Conservation (phyloP, 2,888 invertebrate genomes). For the Ischnus inquisitorius region DNA sequence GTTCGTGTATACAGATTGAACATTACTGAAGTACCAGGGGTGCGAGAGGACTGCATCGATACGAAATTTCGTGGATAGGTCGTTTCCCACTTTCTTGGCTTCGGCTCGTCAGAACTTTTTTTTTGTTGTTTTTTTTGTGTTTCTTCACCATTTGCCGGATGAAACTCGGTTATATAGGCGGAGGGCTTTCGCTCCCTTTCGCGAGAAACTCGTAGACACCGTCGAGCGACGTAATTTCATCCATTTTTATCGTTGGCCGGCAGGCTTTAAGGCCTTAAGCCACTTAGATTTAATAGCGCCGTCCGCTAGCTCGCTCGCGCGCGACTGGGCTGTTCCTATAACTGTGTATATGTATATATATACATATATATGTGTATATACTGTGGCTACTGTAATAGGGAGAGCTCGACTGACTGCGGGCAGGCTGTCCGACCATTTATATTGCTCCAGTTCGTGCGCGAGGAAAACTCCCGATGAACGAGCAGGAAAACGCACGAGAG, state of each 20-base stretch:
- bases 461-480: slow-evolving; percentile 46
- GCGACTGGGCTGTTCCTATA: slow-evolving; percentile 49
- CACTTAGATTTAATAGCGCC: slow-evolving; percentile 83
- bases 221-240: slow-evolving; percentile 80
- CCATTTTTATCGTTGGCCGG: slow-evolving; percentile 81
- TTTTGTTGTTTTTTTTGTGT: neutral
- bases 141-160: slow-evolving; percentile 11
- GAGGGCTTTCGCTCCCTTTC: slow-evolving; percentile 20
- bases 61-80: slow-evolving; percentile 47
- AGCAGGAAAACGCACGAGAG: slow-evolving; percentile 38
- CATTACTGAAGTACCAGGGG: slow-evolving; percentile 55
- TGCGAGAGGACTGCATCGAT: slow-evolving; percentile 51
- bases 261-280: slow-evolving; percentile 82
- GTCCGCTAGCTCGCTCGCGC: slow-evolving; percentile 65
- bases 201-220: slow-evolving; percentile 43
- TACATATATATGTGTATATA: neutral
- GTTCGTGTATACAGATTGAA: slow-evolving; percentile 56
- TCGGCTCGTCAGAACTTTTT: slow-evolving; percentile 38
- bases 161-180: slow-evolving; percentile 2
- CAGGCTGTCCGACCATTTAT: slow-evolving; percentile 38
- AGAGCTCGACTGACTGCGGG: slow-evolving; percentile 27
- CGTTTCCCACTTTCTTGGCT: slow-evolving; percentile 18
- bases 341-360: slow-evolving; percentile 29
- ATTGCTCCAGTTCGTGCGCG: slow-evolving; percentile 25
- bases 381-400: neutral